Evolutionary conservation across 2,113 vertebrate species (phyloP).

Genomic region (Microcebus tavaratra): DNA sequence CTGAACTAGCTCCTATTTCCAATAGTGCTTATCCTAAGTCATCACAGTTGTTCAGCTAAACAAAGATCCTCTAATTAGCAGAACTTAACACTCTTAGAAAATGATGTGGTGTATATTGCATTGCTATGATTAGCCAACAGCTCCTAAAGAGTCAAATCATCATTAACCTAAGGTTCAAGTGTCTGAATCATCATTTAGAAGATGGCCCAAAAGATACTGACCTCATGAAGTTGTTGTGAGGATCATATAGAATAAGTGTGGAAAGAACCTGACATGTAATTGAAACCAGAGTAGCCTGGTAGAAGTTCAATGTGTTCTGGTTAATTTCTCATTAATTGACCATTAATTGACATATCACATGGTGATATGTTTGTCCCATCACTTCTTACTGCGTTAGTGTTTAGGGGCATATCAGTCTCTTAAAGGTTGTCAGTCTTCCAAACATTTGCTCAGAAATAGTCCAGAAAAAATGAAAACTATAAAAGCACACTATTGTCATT

Average conservation of each 20-base stretch:
- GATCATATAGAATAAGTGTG: background rate
- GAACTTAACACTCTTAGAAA: background rate
- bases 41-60: background rate
- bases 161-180: background rate
- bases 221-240: background rate
- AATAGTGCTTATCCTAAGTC: background rate
- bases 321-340: background rate
- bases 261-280: background rate
- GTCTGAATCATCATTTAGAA: background rate
- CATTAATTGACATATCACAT: background rate
- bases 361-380: background rate
- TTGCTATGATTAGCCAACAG: background rate
- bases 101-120: background rate
- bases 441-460: background rate
- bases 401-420: background rate
- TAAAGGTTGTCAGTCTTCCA: background rate
- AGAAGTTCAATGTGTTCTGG: background rate
- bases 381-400: background rate
- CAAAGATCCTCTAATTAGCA: background rate
- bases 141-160: background rate
- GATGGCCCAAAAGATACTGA: background rate
- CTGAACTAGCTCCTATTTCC: background rate
- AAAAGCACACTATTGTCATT: background rate
- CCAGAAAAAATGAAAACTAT: background rate
- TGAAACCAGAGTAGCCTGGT: background rate